These are phyloP conservation scores for Homarus gammarus DNA, from an alignment of 2,888 invertebrate genomes.

Conservation along the genomic window DNA sequence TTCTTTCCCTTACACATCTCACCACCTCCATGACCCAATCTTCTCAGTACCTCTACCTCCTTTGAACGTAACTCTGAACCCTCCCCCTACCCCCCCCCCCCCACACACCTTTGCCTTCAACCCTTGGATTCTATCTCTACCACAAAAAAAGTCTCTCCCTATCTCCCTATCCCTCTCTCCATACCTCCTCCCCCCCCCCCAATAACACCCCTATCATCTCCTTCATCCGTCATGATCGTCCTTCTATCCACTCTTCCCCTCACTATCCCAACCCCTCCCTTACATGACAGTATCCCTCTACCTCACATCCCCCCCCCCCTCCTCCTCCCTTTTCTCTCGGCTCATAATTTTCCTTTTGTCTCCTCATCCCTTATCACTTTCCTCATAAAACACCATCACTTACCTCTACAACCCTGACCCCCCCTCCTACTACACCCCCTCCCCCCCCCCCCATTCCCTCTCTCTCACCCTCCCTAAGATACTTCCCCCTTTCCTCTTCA, in stretches of 20 bases:
- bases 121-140: too few species aligned
- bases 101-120: too few species aligned
- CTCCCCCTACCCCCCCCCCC: too few species aligned
- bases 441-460: conserved; percentile 15
- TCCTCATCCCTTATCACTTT: not conserved
- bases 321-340: not conserved
- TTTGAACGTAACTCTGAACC: too few species aligned
- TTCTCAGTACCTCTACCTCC: too few species aligned
- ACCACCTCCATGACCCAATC: too few species aligned
- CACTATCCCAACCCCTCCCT: not conserved
- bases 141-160: too few species aligned
- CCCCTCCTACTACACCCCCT: conserved; percentile 16
- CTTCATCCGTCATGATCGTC: too few species aligned
- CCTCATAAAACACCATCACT: not conserved
- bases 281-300: not conserved
- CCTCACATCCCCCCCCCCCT: not conserved
- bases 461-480: conserved; percentile 24
- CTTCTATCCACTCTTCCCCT: too few species aligned
- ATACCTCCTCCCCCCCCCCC: not conserved
- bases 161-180: not conserved
- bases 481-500: too few species aligned
- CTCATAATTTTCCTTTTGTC: not conserved
- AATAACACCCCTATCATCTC: too few species aligned
- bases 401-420: not conserved
- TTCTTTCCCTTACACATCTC: too few species aligned